These are phyloP conservation scores for Harpalus rufipes DNA, from an alignment of 2,888 invertebrate genomes.

Conservation along the genomic window DNA sequence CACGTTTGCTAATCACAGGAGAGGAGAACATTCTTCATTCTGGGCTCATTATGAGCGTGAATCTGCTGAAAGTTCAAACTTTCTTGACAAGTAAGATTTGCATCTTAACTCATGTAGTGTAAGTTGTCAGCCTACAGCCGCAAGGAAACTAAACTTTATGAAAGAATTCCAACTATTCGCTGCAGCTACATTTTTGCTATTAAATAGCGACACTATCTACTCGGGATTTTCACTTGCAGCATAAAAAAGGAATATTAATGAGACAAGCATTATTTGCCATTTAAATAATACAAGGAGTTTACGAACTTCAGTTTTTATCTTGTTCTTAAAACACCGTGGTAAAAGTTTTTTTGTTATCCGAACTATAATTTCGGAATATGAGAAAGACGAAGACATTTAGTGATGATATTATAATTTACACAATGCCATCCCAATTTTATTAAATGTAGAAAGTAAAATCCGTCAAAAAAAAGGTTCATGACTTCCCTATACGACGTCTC, in stretches of 20 bases:
- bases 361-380: too few relatives aligned
- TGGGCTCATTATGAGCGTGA: not conserved
- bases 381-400: too few relatives aligned
- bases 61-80: not conserved
- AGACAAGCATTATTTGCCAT: too few relatives aligned
- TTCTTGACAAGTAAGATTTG: conserved; percentile 2
- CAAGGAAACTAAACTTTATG: not conserved
- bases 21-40: not conserved
- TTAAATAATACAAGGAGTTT: too few relatives aligned
- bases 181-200: not conserved
- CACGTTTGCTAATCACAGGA: conserved; percentile 1
- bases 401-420: too few relatives aligned
- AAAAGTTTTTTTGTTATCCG: too few relatives aligned
- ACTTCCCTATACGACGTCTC: too few relatives aligned
- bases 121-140: conserved; percentile 1
- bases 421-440: too few relatives aligned
- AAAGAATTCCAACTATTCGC: not conserved
- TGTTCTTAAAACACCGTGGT: too few relatives aligned
- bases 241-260: not conserved
- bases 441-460: too few relatives aligned
- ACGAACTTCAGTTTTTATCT: too few relatives aligned
- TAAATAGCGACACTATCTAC: not conserved
- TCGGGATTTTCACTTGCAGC: not conserved
- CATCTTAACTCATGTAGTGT: not conserved
- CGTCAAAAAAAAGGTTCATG: too few relatives aligned